A percentile compares a stretch with the other conserved stretches of the same genome.
Evolutionary conservation across 1,140 invertebrate genomes (phyloP).

Genomic region (Papilio polytes): DNA sequence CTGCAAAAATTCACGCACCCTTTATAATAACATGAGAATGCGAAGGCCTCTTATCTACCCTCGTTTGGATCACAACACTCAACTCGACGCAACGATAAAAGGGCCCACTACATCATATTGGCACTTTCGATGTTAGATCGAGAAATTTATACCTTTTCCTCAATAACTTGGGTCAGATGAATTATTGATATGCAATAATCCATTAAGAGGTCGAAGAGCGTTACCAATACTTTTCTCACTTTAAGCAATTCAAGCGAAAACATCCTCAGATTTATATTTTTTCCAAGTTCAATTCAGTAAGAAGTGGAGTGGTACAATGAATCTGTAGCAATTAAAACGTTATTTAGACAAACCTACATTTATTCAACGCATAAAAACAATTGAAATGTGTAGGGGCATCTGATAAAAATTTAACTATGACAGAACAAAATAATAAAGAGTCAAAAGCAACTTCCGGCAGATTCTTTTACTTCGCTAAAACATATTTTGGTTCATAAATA

Average conservation of each 20-base stretch:
- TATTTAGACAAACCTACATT: not conserved
- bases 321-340: not conserved
- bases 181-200: conserved; percentile 39
- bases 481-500: conserved; percentile 31
- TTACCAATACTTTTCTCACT: not conserved
- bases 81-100: conserved; percentile 67
- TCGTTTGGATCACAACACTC: conserved; percentile 60
- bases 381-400: too few relatives aligned
- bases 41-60: conserved; percentile 72
- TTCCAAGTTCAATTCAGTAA: not conserved
- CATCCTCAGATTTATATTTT: not conserved
- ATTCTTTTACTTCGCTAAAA: not conserved
- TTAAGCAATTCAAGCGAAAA: not conserved
- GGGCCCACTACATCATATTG: conserved; percentile 78
- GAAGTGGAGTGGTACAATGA: not conserved
- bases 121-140: conserved; percentile 67
- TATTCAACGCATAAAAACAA: not conserved
- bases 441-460: not conserved
- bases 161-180: conserved; percentile 55
- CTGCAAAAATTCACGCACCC: conserved; percentile 78
- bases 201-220: conserved; percentile 20
- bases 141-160: conserved; percentile 72
- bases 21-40: conserved; percentile 71
- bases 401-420: not conserved
- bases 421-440: not conserved